These are phyloP conservation scores for Clarias platycephalus DNA, from an alignment of 2,797 vertebrate genomes.

Conservation along the genomic window DNA sequence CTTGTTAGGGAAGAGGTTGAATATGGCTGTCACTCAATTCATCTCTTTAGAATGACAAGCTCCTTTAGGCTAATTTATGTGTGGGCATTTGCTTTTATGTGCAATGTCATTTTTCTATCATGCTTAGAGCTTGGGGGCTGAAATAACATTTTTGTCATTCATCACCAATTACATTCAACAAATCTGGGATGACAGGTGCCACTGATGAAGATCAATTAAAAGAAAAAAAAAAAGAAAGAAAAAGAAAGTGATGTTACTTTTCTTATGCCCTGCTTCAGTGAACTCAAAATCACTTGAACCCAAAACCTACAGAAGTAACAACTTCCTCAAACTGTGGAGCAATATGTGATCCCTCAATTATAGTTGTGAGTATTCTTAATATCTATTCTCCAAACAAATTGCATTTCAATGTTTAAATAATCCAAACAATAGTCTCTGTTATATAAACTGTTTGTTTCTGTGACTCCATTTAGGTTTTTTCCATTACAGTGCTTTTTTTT, in stretches of 20 bases:
- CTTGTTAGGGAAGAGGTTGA: background rate
- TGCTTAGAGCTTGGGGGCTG: background rate
- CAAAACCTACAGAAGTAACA: conserved; percentile 1
- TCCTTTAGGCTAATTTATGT: conserved; percentile 4
- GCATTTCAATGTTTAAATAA: background rate
- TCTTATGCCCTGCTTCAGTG: background rate
- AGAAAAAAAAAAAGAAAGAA: no score
- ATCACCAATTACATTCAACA: background rate
- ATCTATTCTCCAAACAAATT: conserved; percentile 17
- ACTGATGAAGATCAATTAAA: background rate
- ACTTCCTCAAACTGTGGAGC: background rate
- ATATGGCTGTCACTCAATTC: background rate
- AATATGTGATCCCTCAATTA: conserved; percentile 13
- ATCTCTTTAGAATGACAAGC: background rate
- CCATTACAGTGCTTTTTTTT: conserved; percentile 24
- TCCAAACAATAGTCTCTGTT: conserved; percentile 27
- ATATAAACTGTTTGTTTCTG: conserved; percentile 18
- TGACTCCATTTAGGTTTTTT: conserved; percentile 8
- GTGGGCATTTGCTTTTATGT: background rate
- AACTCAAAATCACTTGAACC: background rate
- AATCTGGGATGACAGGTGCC: background rate
- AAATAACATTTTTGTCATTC: conserved; percentile 2
- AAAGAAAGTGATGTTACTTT: background rate
- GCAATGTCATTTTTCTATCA: background rate
- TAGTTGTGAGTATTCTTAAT: conserved; percentile 7